These are phyloP conservation scores for Steatocranus sp. DNA, from an alignment of 2,797 vertebrate genomes.

Conservation along the genomic window DNA sequence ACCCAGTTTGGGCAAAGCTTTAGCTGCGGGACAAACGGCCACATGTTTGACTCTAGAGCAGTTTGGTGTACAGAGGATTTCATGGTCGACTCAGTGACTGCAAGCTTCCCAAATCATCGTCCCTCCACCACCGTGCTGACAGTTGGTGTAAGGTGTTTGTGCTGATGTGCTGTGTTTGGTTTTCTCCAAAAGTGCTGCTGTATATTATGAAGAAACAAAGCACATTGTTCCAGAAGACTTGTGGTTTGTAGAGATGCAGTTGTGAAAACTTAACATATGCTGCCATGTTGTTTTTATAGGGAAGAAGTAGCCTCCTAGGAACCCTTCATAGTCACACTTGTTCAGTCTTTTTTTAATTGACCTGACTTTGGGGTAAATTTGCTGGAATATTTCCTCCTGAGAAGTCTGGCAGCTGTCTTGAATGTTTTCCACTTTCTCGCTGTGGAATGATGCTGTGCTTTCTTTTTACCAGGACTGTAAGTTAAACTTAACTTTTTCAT, in stretches of 20 bases:
- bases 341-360: not conserved
- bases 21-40: not conserved
- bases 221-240: no score
- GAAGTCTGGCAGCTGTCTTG: not conserved
- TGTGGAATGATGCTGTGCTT: not conserved
- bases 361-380: not conserved
- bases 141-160: not conserved
- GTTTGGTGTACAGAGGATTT: not conserved
- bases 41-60: fast-evolving
- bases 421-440: not conserved
- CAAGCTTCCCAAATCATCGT: not conserved
- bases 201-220: fast-evolving
- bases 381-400: not conserved
- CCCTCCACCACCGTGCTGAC: not conserved
- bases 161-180: not conserved
- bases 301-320: not conserved
- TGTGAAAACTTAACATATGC: not conserved
- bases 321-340: not conserved
- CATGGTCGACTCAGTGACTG: not conserved
- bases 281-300: not conserved
- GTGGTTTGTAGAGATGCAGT: not conserved
- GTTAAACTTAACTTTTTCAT: not conserved
- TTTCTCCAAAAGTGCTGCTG: not conserved
- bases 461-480: not conserved
- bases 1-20: not conserved